A percentile compares a stretch with the other conserved stretches of the same genome.
Conservation (phyloP, 1,140 invertebrate genomes). For the Drosophila pseudoananassae region DNA sequence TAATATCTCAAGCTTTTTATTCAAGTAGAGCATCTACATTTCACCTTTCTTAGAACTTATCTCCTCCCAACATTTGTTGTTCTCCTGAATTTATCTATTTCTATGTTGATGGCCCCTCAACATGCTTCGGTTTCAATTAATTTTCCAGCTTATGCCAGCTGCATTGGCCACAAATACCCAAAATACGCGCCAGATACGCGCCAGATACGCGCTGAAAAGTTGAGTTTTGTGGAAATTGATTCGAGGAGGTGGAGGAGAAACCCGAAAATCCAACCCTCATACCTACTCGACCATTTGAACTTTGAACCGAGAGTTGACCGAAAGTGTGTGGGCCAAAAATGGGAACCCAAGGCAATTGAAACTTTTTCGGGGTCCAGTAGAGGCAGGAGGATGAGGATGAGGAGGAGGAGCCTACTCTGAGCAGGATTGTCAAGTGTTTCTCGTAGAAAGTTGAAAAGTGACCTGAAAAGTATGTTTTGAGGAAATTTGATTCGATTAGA, state of each 20-base stretch:
- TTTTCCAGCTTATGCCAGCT: constrained; percentile 66
- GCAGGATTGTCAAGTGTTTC: constrained; percentile 40
- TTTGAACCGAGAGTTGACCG: constrained; percentile 32
- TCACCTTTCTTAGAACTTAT: too few species aligned
- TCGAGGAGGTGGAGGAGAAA: constrained; percentile 18
- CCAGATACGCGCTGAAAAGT: background rate
- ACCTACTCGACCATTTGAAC: constrained; percentile 7
- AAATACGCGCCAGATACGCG: background rate
- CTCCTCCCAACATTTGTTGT: background rate
- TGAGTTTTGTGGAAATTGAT: constrained; percentile 49
- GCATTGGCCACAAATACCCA: constrained; percentile 57
- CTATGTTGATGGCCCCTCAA: constrained; percentile 52
- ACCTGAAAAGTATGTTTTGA: constrained; percentile 47
- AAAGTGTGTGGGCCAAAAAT: constrained; percentile 15
- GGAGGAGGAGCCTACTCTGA: background rate
- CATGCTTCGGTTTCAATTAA: constrained; percentile 70
- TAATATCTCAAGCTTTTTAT: too few species aligned
- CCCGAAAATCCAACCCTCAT: too few species aligned
- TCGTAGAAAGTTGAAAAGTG: constrained; percentile 32
- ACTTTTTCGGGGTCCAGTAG: constrained; percentile 33
- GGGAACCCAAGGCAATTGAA: constrained; percentile 39
- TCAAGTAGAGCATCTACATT: background rate
- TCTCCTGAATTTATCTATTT: constrained; percentile 41
- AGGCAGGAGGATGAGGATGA: too few species aligned
- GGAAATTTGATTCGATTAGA: constrained; percentile 52